Percentiles rank a stretch among this genome's conserved stretches.
These are phyloP conservation scores for Nansenia antarctica DNA, from an alignment of 2,113 vertebrate genomes.

Conservation along the genomic window DNA sequence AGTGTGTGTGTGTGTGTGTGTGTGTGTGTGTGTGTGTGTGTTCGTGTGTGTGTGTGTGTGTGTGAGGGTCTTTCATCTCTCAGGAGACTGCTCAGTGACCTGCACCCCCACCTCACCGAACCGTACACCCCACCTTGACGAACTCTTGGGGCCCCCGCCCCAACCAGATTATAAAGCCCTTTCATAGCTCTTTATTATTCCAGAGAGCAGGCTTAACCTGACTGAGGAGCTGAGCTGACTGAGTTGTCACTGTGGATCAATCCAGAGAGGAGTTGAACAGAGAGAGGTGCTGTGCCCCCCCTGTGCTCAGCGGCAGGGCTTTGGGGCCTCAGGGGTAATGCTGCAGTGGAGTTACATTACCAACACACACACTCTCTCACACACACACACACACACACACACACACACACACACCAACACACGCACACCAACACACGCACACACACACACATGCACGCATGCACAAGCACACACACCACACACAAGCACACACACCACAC, in stretches of 20 bases:
- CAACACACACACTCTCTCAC: too few relatives aligned
- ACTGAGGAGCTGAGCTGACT: neutral
- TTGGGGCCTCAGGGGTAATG: conserved; percentile 1
- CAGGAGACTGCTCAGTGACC: conserved; percentile 19
- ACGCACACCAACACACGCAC: too few relatives aligned
- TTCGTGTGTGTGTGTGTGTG: conserved; percentile 7
- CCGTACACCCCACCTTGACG: neutral
- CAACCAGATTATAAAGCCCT: neutral
- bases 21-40: conserved; percentile 9
- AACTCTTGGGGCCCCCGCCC: neutral
- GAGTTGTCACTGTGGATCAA: neutral
- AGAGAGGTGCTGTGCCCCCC: neutral
- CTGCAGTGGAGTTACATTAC: conserved; percentile 36
- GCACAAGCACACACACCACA: too few relatives aligned
- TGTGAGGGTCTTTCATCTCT: conserved; percentile 13
- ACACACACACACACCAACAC: too few relatives aligned
- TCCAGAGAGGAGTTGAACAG: neutral
- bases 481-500: too few relatives aligned
- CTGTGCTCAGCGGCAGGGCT: neutral
- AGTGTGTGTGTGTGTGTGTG: conserved; percentile 17
- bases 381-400: too few relatives aligned
- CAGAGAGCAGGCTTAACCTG: neutral
- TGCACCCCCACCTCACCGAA: conserved; percentile 6
- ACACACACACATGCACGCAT: too few relatives aligned
- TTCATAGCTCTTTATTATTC: neutral